Conservation (phyloP, 2,113 vertebrate genomes). For the Neomonachus schauinslandi region DNA sequence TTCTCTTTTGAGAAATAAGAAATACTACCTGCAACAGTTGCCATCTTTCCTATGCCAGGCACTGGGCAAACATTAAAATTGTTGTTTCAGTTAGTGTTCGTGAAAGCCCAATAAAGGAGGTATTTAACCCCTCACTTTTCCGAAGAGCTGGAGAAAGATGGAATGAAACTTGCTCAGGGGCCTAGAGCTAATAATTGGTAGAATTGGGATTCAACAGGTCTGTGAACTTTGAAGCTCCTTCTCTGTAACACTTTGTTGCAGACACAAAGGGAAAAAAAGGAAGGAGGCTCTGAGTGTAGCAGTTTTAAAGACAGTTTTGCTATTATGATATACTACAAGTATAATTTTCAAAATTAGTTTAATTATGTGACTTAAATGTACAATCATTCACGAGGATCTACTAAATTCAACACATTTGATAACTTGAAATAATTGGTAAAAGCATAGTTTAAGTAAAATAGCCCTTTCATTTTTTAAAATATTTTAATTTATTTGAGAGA, state of each 20-base stretch:
- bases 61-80: not conserved
- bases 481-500: not conserved
- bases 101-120: fast-evolving
- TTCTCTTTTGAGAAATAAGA: not conserved
- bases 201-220: not conserved
- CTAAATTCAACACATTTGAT: not conserved
- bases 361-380: not conserved
- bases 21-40: not conserved
- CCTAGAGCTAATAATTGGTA: not conserved
- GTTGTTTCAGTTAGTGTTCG: not conserved
- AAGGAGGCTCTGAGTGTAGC: not conserved
- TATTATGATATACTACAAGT: not conserved
- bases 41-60: not conserved
- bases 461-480: not conserved
- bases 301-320: not conserved
- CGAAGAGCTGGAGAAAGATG: too few species aligned
- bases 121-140: not conserved
- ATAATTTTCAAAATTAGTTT: not conserved
- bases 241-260: not conserved
- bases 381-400: not conserved
- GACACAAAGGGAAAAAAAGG: not conserved
- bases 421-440: not conserved
- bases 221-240: not conserved
- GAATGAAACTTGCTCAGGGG: not conserved
- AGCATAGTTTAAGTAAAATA: not conserved